Base-by-base conservation (phyloP, 2,888 invertebrate species). In the Clivina fossor region DNA sequence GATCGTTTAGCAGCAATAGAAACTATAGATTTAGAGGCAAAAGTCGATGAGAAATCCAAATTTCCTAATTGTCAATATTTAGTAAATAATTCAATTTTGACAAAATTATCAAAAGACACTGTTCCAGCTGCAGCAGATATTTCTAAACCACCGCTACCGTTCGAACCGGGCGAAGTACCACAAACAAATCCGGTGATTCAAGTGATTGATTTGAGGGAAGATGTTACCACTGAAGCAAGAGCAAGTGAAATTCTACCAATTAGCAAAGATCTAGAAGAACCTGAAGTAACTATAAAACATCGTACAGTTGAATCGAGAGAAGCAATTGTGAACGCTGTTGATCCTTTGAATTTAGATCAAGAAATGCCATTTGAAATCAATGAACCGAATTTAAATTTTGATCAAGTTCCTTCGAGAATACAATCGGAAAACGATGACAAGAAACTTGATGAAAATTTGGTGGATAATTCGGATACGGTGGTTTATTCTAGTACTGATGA, bases 391-490 rank as follows among this genome's bases (percentile, higher is more conserved):
- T 24, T 28, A 16, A 61, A 60, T 47, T 11, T 48, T 4, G 58
- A 40, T 4, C 2, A 30, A 30, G 30, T 20, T 19, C 24, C 8
- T 35, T 24, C n/a, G 19, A 33, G 5, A 56, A 49, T 50, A 11
- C 54, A 1, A 55, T 46, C 3, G 2, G 30, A 22, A 43, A 2
- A 28, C 24, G 8, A 16, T 9, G 11, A 50, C 56, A 15, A 18
- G 35, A n/a, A 16, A 20, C 33, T 44, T 5, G 43, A 19, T 2
- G 43, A 44, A 8, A 44, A 47, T 15, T 24, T 20, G 1, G 57
- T 61, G 0, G 13, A 62, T 62, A 18, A 69, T 62, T 2, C 51
- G n/a, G 11, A 24, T 64, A 24, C 67, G 13, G 40, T 32, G 3
- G 40, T 37, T 4, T 54, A 43, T 15, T 55, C 60, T n/a, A 50